These are phyloP conservation scores for Synanthedon formicaeformis DNA, from an alignment of 2,888 invertebrate genomes.

Conservation along the genomic window DNA sequence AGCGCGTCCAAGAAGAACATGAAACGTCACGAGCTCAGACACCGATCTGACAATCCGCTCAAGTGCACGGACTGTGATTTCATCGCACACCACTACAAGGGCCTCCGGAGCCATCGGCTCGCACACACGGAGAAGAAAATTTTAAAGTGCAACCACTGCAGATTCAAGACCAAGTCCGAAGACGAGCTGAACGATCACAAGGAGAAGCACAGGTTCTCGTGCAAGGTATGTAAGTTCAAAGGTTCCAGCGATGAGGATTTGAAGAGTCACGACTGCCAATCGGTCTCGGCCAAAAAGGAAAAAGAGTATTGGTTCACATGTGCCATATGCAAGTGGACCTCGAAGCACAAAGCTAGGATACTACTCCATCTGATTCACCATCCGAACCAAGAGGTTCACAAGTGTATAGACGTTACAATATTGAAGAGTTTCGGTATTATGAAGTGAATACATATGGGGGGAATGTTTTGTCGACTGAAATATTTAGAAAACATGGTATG, in stretches of 20 bases:
- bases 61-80: slow-evolving; percentile 32
- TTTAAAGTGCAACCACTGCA: slow-evolving; percentile 6
- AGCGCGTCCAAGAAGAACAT: slow-evolving; percentile 34
- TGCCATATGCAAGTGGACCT: slow-evolving; percentile 30
- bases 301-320: slow-evolving; percentile 23
- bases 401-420: slow-evolving; percentile 24
- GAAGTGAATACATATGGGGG: neutral
- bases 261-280: slow-evolving; percentile 11
- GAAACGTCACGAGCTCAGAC: slow-evolving; percentile 34
- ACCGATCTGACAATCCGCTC: slow-evolving; percentile 30
- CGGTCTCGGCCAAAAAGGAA: slow-evolving; percentile 4
- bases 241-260: slow-evolving; percentile 11
- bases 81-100: slow-evolving; percentile 27
- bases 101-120: slow-evolving; percentile 21
- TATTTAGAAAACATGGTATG: too few relatives aligned
- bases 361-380: slow-evolving; percentile 53
- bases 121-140: slow-evolving; percentile 7
- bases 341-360: slow-evolving; percentile 22
- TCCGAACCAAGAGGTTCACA: slow-evolving; percentile 33
- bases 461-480: too few relatives aligned
- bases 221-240: slow-evolving; percentile 14
- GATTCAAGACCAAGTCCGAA: slow-evolving; percentile 4
- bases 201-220: slow-evolving; percentile 7
- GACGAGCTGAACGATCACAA: slow-evolving; percentile 6
- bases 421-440: slow-evolving; percentile 21